Evolutionary conservation across 2,797 vertebrate genomes (phyloP).

Genomic region (Sylvia borin): DNA sequence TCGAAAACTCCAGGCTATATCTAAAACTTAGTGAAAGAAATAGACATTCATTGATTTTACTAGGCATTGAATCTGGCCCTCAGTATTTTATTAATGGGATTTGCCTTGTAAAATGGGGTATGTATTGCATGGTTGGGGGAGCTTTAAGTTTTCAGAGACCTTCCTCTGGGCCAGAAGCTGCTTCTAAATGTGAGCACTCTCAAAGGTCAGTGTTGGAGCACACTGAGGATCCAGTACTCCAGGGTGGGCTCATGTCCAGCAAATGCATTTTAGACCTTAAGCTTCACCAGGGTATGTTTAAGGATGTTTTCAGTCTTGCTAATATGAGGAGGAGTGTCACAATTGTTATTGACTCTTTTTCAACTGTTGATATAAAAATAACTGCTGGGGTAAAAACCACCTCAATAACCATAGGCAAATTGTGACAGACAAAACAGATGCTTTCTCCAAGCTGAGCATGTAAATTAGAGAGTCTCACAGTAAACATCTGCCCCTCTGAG

Average conservation of each 20-base stretch:
- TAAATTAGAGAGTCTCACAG: not conserved
- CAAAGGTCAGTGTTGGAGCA: not conserved
- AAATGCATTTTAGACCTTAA: slow-evolving; percentile 33
- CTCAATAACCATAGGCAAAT: slow-evolving; percentile 28
- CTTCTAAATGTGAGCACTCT: slow-evolving; percentile 13
- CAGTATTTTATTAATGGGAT: not conserved
- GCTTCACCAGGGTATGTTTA: not conserved
- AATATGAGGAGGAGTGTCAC: not conserved
- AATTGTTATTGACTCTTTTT: slow-evolving; percentile 1
- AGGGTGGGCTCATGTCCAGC: not conserved
- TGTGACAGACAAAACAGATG: not conserved
- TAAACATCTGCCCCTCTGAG: not conserved
- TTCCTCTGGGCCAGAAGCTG: not conserved
- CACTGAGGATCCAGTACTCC: not conserved
- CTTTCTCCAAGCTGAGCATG: not conserved
- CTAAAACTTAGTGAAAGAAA: not conserved
- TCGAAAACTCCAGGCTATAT: not conserved
- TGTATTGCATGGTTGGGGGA: not conserved
- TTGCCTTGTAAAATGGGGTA: not conserved
- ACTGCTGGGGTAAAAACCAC: not conserved
- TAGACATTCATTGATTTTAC: not conserved
- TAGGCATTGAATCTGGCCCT: not conserved
- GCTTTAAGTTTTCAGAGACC: slow-evolving; percentile 10
- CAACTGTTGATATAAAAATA: slow-evolving; percentile 24
- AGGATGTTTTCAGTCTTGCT: slow-evolving; percentile 8